phyloP scores from a whole-genome alignment of 2,797 vertebrate species.

The Eremophila alpestris region DNA sequence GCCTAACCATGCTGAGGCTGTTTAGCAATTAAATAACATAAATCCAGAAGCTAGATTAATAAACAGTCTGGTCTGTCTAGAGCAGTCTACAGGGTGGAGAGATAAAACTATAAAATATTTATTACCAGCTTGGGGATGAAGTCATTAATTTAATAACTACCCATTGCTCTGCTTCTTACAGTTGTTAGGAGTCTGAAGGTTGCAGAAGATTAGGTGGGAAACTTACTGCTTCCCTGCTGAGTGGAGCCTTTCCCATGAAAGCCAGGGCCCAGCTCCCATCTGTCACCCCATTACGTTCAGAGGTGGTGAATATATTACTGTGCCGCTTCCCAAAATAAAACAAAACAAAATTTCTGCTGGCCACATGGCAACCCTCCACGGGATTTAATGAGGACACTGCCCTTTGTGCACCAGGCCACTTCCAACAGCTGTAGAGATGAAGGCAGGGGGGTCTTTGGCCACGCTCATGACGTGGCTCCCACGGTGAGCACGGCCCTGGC shows the following conservation, averaged over 20 bases:
- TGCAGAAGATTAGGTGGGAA: constrained; percentile 62
- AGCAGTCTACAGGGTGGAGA: constrained; percentile 25
- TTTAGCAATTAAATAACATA: constrained; percentile 52
- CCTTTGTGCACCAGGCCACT: background rate
- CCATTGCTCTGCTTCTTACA: constrained; percentile 34
- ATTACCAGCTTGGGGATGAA: constrained; percentile 50
- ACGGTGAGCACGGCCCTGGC: fast-evolving
- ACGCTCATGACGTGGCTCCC: fast-evolving
- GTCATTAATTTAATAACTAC: constrained; percentile 63
- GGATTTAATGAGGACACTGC: constrained; percentile 49
- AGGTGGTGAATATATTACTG: constrained; percentile 62
- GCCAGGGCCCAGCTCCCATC: constrained; percentile 62
- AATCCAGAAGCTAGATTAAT: constrained; percentile 59
- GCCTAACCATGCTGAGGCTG: background rate
- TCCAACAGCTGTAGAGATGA: constrained; percentile 49
- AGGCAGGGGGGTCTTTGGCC: background rate
- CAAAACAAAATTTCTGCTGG: constrained; percentile 55
- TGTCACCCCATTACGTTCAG: background rate
- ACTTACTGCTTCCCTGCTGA: constrained; percentile 44
- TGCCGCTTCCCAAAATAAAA: background rate
- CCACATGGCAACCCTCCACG: constrained; percentile 30
- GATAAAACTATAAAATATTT: constrained; percentile 61
- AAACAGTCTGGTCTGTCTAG: constrained; percentile 38
- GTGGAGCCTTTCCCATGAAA: constrained; percentile 60
- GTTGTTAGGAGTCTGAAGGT: constrained; percentile 58